A percentile compares a stretch with the other conserved stretches of the same genome.
Evolutionary conservation across 2,888 invertebrate genomes (phyloP).

Genomic region (Gastrophysa polygoni): DNA sequence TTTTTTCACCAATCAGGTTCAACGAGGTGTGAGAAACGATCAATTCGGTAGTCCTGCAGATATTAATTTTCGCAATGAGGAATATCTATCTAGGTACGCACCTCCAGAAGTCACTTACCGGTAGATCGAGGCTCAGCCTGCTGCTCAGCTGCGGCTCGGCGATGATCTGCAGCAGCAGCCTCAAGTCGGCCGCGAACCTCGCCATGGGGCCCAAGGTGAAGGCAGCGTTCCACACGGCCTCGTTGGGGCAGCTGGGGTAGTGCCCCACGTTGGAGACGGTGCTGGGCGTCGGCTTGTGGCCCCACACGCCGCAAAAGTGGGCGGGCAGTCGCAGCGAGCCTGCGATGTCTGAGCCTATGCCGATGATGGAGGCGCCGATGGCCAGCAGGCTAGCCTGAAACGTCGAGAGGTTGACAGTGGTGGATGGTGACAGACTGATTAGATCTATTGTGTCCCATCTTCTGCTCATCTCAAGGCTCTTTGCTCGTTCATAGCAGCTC

Average conservation of each 20-base stretch:
- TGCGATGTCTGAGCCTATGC: constrained; percentile 87
- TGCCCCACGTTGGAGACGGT: constrained; percentile 72
- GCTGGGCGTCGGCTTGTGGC: constrained; percentile 81
- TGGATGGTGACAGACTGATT: too few species aligned
- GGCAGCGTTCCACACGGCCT: constrained; percentile 69
- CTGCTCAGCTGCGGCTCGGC: constrained; percentile 61
- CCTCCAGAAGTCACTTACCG: too few species aligned
- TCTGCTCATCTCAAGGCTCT: too few species aligned
- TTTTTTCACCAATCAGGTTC: too few species aligned
- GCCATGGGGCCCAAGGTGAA: constrained; percentile 87
- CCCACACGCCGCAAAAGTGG: constrained; percentile 90
- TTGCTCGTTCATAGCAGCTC: too few species aligned
- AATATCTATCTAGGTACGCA: too few species aligned
- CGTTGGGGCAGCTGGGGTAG: constrained; percentile 67
- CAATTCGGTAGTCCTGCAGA: too few species aligned
- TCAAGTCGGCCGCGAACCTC: constrained; percentile 84
- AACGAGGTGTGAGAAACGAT: too few species aligned
- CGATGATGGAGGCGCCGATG: constrained; percentile 79
- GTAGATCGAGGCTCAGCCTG: constrained; percentile 59
- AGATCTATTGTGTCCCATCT: too few species aligned
- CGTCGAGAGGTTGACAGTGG: too few species aligned
- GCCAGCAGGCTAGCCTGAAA: constrained; percentile 74
- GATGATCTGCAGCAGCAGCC: constrained; percentile 74
- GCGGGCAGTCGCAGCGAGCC: constrained; percentile 89
- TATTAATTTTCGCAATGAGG: too few species aligned